Evolutionary conservation across 2,888 invertebrate species (phyloP).

Genomic region (Chydorus sphaericus): DNA sequence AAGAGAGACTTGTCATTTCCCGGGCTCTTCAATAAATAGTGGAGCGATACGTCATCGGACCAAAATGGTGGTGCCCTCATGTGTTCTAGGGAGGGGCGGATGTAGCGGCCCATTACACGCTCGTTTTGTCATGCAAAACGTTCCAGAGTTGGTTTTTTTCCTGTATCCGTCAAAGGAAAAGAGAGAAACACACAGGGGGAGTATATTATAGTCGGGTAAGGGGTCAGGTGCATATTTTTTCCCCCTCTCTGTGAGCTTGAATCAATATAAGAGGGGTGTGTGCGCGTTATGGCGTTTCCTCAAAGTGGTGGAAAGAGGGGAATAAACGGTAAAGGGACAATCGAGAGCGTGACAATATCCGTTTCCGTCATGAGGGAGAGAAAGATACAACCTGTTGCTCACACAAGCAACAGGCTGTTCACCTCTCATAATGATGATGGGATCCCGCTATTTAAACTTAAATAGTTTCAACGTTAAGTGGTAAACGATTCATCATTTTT

Average conservation of each 20-base stretch:
- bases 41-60: no score
- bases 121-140: constrained; percentile 5
- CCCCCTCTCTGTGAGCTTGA: background rate
- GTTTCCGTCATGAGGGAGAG: constrained; percentile 8
- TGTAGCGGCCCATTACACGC: constrained; percentile 4
- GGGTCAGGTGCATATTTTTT: background rate
- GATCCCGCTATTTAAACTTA: no score
- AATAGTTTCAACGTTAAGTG: no score
- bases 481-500: no score
- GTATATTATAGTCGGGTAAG: background rate
- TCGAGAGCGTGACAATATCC: constrained; percentile 12
- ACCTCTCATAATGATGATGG: no score
- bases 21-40: no score
- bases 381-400: background rate
- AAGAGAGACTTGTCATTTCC: no score
- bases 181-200: background rate
- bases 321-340: constrained; percentile 2
- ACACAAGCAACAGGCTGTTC: constrained; percentile 1
- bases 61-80: constrained; percentile 3
- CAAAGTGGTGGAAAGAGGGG: background rate
- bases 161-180: constrained; percentile 1
- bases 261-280: constrained; percentile 2
- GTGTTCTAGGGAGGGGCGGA: constrained; percentile 1
- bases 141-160: background rate
- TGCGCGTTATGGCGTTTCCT: background rate